Evolutionary conservation across 2,113 vertebrate species (phyloP).

Genomic region (Balaeniceps rex): DNA sequence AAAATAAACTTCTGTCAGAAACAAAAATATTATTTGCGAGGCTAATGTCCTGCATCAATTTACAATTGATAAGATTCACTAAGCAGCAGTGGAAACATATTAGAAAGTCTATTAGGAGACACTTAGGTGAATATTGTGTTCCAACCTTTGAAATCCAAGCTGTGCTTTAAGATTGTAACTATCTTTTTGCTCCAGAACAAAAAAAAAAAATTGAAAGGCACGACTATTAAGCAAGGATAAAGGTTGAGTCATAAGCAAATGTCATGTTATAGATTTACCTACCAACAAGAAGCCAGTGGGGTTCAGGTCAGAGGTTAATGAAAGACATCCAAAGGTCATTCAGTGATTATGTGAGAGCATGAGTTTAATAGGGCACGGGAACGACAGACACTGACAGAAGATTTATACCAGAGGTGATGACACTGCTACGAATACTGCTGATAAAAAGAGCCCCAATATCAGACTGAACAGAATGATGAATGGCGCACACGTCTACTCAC

Average conservation of each 20-base stretch:
- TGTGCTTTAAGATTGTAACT: conserved; percentile 61
- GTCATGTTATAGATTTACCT: conserved; percentile 83
- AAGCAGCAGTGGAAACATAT: conserved; percentile 5
- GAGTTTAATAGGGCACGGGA: conserved; percentile 85
- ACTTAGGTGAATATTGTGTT: conserved; percentile 57
- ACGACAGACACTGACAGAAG: conserved; percentile 84
- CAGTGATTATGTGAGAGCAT: conserved; percentile 85
- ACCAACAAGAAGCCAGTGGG: conserved; percentile 80
- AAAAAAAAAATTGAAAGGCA: conserved; percentile 52
- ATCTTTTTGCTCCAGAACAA: conserved; percentile 64
- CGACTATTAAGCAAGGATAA: conserved; percentile 75
- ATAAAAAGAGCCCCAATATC: conserved; percentile 90
- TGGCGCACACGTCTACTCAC: conserved; percentile 83
- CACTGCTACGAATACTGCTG: conserved; percentile 90
- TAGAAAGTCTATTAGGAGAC: conserved; percentile 51
- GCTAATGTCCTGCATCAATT: conserved; percentile 18
- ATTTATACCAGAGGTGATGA: conserved; percentile 92
- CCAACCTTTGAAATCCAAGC: conserved; percentile 69
- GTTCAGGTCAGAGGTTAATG: conserved; percentile 92
- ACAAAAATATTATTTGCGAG: conserved; percentile 28
- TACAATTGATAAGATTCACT: conserved; percentile 10
- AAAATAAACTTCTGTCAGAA: conserved; percentile 19
- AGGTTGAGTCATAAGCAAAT: conserved; percentile 79
- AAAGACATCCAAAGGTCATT: conserved; percentile 89
- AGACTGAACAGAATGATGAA: conserved; percentile 88